Evolutionary conservation across 2,113 vertebrate genomes (phyloP), one percentile per base, ranked within the genome.

Genomic region (Takifugu bimaculatus): DNA sequence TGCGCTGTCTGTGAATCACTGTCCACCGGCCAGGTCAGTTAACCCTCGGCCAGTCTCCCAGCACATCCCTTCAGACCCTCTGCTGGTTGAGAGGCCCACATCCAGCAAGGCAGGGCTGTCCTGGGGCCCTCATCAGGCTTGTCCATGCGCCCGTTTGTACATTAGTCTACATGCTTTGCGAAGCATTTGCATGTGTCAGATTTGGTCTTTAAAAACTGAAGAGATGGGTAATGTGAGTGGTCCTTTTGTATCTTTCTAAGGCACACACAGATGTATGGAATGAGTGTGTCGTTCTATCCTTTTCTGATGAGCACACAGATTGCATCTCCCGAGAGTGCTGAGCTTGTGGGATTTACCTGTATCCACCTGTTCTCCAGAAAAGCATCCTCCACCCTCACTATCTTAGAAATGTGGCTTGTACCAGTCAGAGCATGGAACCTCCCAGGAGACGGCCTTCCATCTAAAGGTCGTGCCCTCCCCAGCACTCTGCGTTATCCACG

Each of bases 61-160:
- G 50, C 68, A 68, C 68, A 69, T n/a, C n/a, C 70, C 84, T 84
- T 80, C 75, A 84, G 78, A 88, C 78, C 77, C 72, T 79, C 72
- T 54, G 67, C 70, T 77, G 70, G 79, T 63, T 83, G 81, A 65
- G 68, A 66, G 49, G 55, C 60, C 55, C 55, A 68, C 60, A 71
- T 71, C 56, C 60, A 85, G 51, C 71, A 29, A 39, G 85, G 68
- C 84, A 86, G 53, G 76, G 67, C 62, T 63, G 53, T 53, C 68
- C 76, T 62, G 28, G 15, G 14, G 59, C 55, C 64, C 29, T 52
- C 65, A 55, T 49, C 60, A 60, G 15, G 53, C 39, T 29, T 48
- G 65, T 67, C 14, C 28, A 28, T 51, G 10, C 42, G 57, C 49
- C 60, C 45, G 15, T 53, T 15, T 57, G 20, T 65, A 25, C 26